These are phyloP conservation scores for Ficedula albicollis DNA, from an alignment of 2,797 vertebrate species.

Conservation along the genomic window DNA sequence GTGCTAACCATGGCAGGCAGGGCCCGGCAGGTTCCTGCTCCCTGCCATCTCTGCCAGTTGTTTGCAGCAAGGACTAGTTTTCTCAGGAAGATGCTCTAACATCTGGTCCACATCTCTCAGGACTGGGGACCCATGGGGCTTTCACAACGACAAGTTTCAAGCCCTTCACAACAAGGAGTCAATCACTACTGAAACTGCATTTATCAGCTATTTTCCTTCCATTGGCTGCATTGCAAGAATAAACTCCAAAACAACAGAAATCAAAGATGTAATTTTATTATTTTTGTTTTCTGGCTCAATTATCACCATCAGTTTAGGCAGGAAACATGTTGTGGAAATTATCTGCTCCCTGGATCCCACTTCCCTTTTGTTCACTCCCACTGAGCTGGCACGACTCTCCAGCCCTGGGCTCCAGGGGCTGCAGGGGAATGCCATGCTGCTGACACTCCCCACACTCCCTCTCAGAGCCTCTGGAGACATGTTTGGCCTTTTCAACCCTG, in stretches of 20 bases:
- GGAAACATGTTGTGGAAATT: slow-evolving; percentile 26
- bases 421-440: not conserved
- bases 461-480: not conserved
- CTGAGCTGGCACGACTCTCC: not conserved
- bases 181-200: not conserved
- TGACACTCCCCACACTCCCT: not conserved
- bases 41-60: not conserved
- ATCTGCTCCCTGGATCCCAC: slow-evolving; percentile 17
- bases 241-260: slow-evolving; percentile 16
- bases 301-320: not conserved
- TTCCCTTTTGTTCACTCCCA: slow-evolving; percentile 52
- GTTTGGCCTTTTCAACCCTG: slow-evolving; percentile 45
- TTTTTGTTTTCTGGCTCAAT: slow-evolving; percentile 29
- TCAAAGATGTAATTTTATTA: not conserved
- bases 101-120: slow-evolving; percentile 17
- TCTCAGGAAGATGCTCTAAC: not conserved
- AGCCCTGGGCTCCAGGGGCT: not conserved
- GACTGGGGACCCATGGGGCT: not conserved
- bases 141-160: not conserved
- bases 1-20: not conserved
- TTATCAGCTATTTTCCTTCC: slow-evolving; percentile 14
- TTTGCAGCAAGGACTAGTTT: slow-evolving; percentile 2
- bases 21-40: not conserved
- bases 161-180: not conserved
- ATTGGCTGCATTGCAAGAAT: not conserved